Conservation (phyloP, 2,888 invertebrate species). For the Caenorhabditis zanzibari region DNA sequence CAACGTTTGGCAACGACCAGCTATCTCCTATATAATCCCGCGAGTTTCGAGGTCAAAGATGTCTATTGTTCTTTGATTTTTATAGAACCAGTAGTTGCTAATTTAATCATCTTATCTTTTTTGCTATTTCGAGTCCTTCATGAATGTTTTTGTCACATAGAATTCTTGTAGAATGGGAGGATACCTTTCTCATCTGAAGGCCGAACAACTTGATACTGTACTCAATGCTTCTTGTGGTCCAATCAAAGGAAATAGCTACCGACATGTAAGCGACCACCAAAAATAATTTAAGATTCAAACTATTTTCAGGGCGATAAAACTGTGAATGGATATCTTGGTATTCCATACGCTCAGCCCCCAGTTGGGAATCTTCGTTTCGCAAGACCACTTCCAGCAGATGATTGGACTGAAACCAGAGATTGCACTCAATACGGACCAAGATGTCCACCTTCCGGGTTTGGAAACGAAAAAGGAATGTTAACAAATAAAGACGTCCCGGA, state of each 20-base stretch:
- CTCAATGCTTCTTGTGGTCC: conserved; percentile 49
- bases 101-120: background rate
- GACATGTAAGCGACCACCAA: conserved; percentile 14
- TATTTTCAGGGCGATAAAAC: conserved; percentile 35
- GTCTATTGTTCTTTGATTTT: conserved; percentile 11
- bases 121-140: background rate
- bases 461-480: conserved; percentile 16
- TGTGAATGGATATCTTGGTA: conserved; percentile 49
- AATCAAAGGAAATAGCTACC: conserved; percentile 40
- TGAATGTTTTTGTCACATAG: background rate
- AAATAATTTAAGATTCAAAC: background rate
- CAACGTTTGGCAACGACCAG: conserved; percentile 51
- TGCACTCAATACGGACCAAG: conserved; percentile 49
- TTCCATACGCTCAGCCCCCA: conserved; percentile 49
- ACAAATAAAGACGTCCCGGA: conserved; percentile 15
- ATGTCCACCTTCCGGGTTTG: conserved; percentile 42
- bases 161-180: conserved; percentile 30
- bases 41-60: conserved; percentile 10
- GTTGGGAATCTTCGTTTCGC: conserved; percentile 39
- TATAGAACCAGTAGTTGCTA: conserved; percentile 5
- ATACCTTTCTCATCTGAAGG: conserved; percentile 45
- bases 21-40: conserved; percentile 25
- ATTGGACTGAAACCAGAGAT: conserved; percentile 49
- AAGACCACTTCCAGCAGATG: conserved; percentile 43
- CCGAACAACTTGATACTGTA: conserved; percentile 14